Evolutionary conservation across 2,888 invertebrate genomes (phyloP).

Genomic region (Spatulosminthurus flaviceps): DNA sequence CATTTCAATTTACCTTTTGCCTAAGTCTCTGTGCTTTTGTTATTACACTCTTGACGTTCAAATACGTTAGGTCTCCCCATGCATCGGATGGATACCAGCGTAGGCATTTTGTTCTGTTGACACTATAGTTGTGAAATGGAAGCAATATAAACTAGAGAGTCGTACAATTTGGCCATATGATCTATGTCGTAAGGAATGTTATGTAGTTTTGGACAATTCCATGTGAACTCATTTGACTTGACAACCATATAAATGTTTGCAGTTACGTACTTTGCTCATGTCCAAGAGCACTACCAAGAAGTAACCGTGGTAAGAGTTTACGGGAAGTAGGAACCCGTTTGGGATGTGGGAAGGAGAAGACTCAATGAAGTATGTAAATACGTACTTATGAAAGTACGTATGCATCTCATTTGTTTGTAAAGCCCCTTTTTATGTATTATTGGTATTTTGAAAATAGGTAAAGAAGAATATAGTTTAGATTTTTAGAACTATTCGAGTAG

Average conservation of each 20-base stretch:
- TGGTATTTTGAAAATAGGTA: too few relatives aligned
- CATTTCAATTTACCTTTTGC: conserved; percentile 31
- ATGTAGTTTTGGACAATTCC: neutral
- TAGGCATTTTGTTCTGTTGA: neutral
- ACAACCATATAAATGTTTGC: conserved; percentile 18
- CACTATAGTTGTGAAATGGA: conserved; percentile 20
- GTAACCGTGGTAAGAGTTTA: neutral
- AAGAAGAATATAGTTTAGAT: too few relatives aligned
- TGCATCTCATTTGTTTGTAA: neutral
- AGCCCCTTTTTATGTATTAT: too few relatives aligned
- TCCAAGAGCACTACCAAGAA: neutral
- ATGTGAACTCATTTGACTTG: conserved; percentile 18
- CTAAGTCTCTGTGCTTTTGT: conserved; percentile 6
- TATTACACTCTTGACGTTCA: neutral
- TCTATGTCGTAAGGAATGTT: conserved; percentile 5
- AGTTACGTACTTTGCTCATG: neutral
- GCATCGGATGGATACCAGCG: neutral
- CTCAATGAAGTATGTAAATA: too few relatives aligned
- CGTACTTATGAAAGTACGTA: neutral
- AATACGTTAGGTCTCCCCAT: neutral
- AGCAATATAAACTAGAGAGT: neutral
- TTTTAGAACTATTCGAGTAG: too few relatives aligned
- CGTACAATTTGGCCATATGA: conserved; percentile 8
- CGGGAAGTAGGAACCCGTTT: neutral
- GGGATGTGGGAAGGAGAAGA: neutral